Evolutionary conservation across 2,888 invertebrate genomes (phyloP).

Genomic region (Morpho achilles): DNA sequence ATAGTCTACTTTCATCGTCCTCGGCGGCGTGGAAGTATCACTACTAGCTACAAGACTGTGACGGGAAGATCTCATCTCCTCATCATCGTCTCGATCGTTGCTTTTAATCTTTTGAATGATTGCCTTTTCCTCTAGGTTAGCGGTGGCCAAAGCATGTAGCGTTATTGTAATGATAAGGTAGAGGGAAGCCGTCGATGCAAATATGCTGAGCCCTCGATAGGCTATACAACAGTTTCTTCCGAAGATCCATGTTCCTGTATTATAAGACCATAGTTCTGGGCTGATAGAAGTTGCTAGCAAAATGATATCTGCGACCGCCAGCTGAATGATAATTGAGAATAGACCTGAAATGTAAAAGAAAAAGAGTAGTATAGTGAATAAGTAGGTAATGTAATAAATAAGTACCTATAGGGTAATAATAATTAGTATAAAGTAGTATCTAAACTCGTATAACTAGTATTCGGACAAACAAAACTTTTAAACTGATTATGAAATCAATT

Average conservation of each 20-base stretch:
- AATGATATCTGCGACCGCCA: slow-evolving; percentile 71
- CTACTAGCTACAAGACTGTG: slow-evolving; percentile 72
- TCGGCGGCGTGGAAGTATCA: slow-evolving; percentile 66
- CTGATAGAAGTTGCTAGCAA: slow-evolving; percentile 61
- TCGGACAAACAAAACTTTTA: too few relatives aligned
- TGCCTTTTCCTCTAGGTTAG: slow-evolving; percentile 69
- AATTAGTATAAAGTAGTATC: too few relatives aligned
- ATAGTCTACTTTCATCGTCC: slow-evolving; percentile 78
- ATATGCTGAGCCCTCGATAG: slow-evolving; percentile 76
- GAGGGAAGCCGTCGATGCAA: slow-evolving; percentile 75
- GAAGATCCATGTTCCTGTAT: slow-evolving; percentile 72
- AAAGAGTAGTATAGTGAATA: neutral
- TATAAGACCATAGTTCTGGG: slow-evolving; percentile 75
- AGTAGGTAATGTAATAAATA: too few relatives aligned
- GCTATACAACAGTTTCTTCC: slow-evolving; percentile 69
- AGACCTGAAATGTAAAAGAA: slow-evolving; percentile 65
- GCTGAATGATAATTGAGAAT: slow-evolving; percentile 72
- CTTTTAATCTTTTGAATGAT: slow-evolving; percentile 50
- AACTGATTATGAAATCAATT: neutral
- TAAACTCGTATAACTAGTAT: too few relatives aligned
- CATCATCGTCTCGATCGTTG: slow-evolving; percentile 53
- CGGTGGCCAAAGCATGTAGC: slow-evolving; percentile 77
- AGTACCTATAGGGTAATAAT: too few relatives aligned
- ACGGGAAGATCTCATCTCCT: slow-evolving; percentile 67
- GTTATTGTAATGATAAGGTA: slow-evolving; percentile 78